Evolutionary conservation across 1,140 invertebrate species (phyloP), one percentile per base, ranked within the genome.

Genomic region (Rhyacophila brunnea): DNA sequence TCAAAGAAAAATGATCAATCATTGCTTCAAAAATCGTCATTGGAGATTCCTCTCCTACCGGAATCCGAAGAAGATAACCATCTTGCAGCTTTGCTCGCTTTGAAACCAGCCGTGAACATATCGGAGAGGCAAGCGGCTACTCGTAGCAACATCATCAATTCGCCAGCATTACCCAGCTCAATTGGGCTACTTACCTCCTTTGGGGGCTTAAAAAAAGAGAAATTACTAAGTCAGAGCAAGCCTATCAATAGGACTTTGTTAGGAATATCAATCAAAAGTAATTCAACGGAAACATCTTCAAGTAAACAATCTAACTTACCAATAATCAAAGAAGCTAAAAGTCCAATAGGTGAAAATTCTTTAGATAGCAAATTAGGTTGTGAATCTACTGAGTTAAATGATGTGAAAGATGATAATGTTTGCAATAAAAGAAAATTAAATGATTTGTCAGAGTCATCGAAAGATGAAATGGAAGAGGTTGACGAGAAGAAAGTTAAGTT

Each of bases 31-130:
- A 95, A 88, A 71, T 86, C 84, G 38, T 90, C 89, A 19, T 74
- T 96, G 1, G 83, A 89, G 67, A 91, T 96, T 51, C 72, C 81
- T 36, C 77, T 96, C 13, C 72, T 95, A 1, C 85, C 87, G 3
- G 93, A 96, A 77, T 79, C 81, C 32, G 83, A 87, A 60, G 88
- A 93, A 60, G 93, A 96, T 68, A 78, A 83, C 45, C 85, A 86
- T 71, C 78, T 93, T 70, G 93, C 93, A 0, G 82, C 85, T 2
- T 74, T 95, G 15, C 78, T 95, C 43, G 83, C 86, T 36, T 68
- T 88, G 1, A 80, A 82, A 67, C 83, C 85, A 3, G 74, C 77
- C 44, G 70, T 68, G 6, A 80, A 79, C 40, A 77, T 81, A 40
- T 73, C 74, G 55, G 80, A 83, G 68, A 73, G 78, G 48, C 80